Evolutionary conservation across 2,888 invertebrate genomes (phyloP).

Genomic region (Gastracanthus pulcherrimus): DNA sequence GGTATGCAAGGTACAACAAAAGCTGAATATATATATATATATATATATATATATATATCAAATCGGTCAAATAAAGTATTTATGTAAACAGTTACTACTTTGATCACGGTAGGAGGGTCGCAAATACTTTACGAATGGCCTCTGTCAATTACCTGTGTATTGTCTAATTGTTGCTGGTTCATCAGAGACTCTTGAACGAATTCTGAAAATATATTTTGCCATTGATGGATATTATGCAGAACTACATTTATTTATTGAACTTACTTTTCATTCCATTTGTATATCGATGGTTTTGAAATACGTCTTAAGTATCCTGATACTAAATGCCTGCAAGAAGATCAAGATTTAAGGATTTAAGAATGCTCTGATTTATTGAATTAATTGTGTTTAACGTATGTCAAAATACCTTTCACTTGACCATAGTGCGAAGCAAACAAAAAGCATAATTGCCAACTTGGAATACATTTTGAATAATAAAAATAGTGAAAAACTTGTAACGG

Average conservation of each 20-base stretch:
- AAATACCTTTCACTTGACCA: background rate
- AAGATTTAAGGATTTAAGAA: background rate
- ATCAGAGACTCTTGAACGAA: background rate
- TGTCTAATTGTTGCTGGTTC: background rate
- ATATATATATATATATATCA: too few species aligned
- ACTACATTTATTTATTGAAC: background rate
- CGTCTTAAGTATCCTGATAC: background rate
- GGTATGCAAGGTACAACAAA: too few species aligned
- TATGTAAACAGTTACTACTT: too few species aligned
- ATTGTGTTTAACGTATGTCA: background rate
- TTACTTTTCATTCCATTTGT: constrained; percentile 39
- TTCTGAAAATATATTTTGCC: constrained; percentile 6
- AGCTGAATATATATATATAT: too few species aligned
- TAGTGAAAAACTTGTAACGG: background rate
- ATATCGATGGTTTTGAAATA: constrained; percentile 30
- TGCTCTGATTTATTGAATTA: background rate
- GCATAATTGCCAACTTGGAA: background rate
- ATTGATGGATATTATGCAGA: background rate
- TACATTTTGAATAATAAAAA: background rate
- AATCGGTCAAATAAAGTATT: too few species aligned
- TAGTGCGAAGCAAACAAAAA: background rate
- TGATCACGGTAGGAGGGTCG: too few species aligned
- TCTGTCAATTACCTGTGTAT: background rate
- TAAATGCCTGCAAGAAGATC: background rate
- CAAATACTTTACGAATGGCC: too few species aligned